Percentiles rank a stretch among this genome's conserved stretches.
These are phyloP conservation scores for Mythimna loreyi DNA, from an alignment of 2,888 invertebrate genomes.

Conservation along the genomic window DNA sequence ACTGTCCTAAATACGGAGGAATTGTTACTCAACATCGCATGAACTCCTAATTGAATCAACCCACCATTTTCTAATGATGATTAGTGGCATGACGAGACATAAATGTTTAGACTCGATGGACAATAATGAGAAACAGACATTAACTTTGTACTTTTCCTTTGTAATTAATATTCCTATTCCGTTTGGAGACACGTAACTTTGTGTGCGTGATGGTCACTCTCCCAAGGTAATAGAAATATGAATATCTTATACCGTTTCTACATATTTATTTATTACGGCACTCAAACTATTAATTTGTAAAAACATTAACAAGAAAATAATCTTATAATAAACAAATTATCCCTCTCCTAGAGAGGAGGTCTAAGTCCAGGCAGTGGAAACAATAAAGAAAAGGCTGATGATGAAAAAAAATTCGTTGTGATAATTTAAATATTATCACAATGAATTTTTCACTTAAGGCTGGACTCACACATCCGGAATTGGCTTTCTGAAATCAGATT, in stretches of 20 bases:
- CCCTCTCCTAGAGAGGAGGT: too few relatives aligned
- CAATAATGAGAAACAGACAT: constrained; percentile 55
- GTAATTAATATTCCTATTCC: constrained; percentile 77
- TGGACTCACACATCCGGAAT: too few relatives aligned
- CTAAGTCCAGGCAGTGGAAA: too few relatives aligned
- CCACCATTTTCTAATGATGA: constrained; percentile 41
- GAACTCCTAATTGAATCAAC: constrained; percentile 31
- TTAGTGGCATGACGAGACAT: constrained; percentile 31
- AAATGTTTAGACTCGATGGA: constrained; percentile 33
- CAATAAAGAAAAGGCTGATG: too few relatives aligned
- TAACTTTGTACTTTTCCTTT: constrained; percentile 73
- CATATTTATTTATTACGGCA: too few relatives aligned
- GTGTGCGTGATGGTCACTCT: constrained; percentile 52
- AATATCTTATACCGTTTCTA: constrained; percentile 16
- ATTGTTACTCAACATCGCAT: constrained; percentile 22
- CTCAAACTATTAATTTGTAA: too few relatives aligned
- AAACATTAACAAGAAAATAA: too few relatives aligned
- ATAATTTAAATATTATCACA: too few relatives aligned
- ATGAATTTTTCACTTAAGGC: too few relatives aligned
- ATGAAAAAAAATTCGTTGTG: too few relatives aligned
- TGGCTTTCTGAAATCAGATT: too few relatives aligned
- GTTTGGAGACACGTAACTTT: constrained; percentile 62
- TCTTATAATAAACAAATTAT: too few relatives aligned
- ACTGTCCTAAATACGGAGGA: background rate
- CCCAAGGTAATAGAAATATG: constrained; percentile 67